Conservation (phyloP, 2,888 invertebrate species). For the Trachelus stipa region DNA sequence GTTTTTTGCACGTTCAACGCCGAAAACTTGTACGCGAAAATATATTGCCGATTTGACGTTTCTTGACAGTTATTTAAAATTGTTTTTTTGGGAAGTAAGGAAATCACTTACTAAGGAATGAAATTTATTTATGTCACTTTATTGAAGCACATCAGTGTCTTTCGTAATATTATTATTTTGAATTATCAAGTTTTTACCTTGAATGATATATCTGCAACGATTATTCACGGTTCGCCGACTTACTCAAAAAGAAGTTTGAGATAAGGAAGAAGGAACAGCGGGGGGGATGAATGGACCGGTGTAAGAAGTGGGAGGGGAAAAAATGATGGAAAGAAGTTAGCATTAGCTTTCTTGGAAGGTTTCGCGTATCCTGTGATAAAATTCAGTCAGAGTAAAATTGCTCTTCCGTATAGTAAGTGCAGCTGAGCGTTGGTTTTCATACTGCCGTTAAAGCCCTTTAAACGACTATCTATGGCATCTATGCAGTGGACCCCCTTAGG, state of each 20-base stretch:
- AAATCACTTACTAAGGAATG: not conserved
- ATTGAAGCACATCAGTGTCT: not conserved
- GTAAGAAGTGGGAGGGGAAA: not conserved
- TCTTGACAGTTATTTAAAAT: not conserved
- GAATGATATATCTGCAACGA: not conserved
- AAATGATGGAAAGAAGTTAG: not conserved
- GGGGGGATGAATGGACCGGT: not conserved
- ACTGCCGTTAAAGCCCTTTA: not conserved
- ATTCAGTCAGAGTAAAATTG: constrained; percentile 1
- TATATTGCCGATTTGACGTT: not conserved
- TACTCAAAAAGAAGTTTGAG: not conserved
- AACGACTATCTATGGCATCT: not conserved
- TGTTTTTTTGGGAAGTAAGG: no score
- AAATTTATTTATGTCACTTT: not conserved
- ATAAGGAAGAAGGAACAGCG: not conserved
- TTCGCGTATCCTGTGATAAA: not conserved
- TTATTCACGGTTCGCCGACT: not conserved
- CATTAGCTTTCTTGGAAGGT: not conserved
- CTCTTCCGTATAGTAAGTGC: not conserved
- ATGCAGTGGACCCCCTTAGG: not conserved
- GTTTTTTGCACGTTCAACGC: not conserved
- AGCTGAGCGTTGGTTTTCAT: constrained; percentile 4
- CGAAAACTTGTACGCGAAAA: not conserved
- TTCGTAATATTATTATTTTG: not conserved
- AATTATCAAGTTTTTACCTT: not conserved